Conservation (phyloP, 2,888 invertebrate genomes). For the Chelonus formosanus region DNA sequence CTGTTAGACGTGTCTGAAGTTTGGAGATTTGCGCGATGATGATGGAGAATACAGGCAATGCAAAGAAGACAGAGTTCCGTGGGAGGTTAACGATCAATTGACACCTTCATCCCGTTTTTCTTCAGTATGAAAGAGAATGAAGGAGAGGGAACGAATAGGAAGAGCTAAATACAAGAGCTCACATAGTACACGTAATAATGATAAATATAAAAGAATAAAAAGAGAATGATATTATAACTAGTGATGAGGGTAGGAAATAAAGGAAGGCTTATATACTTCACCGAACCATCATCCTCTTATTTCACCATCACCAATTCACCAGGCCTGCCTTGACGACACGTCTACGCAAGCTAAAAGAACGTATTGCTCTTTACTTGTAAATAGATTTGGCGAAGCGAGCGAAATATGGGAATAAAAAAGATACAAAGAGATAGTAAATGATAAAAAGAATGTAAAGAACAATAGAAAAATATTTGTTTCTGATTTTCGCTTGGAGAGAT, state of each 20-base stretch:
- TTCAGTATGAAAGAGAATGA: too few species aligned
- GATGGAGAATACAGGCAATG: too few species aligned
- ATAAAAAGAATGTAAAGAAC: neutral
- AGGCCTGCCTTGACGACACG: slow-evolving; percentile 59
- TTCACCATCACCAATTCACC: slow-evolving; percentile 52
- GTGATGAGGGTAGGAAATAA: slow-evolving; percentile 1
- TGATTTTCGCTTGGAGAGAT: too few species aligned
- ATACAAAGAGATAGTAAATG: slow-evolving; percentile 4
- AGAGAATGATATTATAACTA: neutral
- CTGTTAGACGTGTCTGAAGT: too few species aligned
- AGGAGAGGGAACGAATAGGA: too few species aligned
- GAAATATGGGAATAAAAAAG: slow-evolving; percentile 23
- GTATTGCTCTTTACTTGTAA: slow-evolving; percentile 45
- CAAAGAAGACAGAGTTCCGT: too few species aligned
- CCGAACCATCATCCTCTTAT: slow-evolving; percentile 42
- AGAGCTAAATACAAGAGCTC: too few species aligned
- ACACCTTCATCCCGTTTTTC: too few species aligned
- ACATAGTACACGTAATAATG: slow-evolving; percentile 24
- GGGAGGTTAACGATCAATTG: too few species aligned
- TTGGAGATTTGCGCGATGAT: too few species aligned
- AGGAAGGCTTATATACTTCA: slow-evolving; percentile 35
- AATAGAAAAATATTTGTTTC: neutral
- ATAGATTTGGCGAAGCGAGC: slow-evolving; percentile 37
- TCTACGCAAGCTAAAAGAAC: slow-evolving; percentile 61
- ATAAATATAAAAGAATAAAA: neutral